Conservation (phyloP, 2,888 invertebrate genomes). For the Charanyca ferruginea region DNA sequence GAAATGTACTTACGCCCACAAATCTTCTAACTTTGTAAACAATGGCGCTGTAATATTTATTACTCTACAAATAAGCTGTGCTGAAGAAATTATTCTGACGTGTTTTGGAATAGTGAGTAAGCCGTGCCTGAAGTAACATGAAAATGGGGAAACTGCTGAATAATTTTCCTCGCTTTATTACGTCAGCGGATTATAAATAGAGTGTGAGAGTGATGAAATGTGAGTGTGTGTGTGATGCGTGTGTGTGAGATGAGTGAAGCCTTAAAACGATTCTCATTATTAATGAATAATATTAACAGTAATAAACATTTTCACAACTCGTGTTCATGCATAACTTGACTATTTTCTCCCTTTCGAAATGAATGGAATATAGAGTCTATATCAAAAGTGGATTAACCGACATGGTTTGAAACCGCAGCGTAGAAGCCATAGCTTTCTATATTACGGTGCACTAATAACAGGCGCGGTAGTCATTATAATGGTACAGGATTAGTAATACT, state of each 20-base stretch:
- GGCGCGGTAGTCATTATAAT: slow-evolving; percentile 30
- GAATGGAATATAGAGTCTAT: neutral
- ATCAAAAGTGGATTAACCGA: slow-evolving; percentile 29
- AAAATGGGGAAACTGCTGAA: slow-evolving; percentile 41
- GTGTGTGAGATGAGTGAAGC: slow-evolving; percentile 27
- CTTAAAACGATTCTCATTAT: slow-evolving; percentile 30
- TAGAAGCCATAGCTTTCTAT: slow-evolving; percentile 19
- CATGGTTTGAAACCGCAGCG: slow-evolving; percentile 9
- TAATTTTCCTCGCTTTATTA: slow-evolving; percentile 38
- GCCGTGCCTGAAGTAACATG: slow-evolving; percentile 39
- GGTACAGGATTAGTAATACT: slow-evolving; percentile 48
- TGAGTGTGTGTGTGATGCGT: no score
- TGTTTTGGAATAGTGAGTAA: slow-evolving; percentile 63
- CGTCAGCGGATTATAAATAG: slow-evolving; percentile 26
- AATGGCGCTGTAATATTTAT: slow-evolving; percentile 46
- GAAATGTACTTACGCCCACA: slow-evolving; percentile 34
- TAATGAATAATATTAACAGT: slow-evolving; percentile 28
- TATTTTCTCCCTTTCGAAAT: slow-evolving; percentile 1
- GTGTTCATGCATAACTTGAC: slow-evolving; percentile 32
- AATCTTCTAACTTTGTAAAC: slow-evolving; percentile 48
- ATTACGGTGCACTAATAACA: slow-evolving; percentile 32
- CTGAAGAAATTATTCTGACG: slow-evolving; percentile 48
- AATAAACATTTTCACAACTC: slow-evolving; percentile 42
- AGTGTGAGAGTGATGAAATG: no score
- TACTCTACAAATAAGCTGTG: slow-evolving; percentile 46